These are phyloP conservation scores for Microvelia longipes DNA, from an alignment of 1,140 invertebrate species.

Conservation along the genomic window DNA sequence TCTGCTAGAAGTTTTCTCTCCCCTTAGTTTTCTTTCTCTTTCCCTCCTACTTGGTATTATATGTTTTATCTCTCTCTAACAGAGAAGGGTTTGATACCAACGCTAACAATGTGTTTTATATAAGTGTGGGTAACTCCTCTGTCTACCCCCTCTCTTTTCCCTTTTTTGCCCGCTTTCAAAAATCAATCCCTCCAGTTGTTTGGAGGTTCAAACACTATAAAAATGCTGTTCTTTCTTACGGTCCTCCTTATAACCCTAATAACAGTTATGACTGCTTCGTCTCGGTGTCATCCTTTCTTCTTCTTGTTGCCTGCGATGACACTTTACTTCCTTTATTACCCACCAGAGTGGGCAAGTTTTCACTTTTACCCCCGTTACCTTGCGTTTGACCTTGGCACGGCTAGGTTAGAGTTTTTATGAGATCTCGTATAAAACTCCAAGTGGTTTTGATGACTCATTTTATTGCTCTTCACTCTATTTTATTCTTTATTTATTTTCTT, in stretches of 20 bases:
- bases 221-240: not conserved
- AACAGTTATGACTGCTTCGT: not conserved
- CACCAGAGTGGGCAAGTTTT: too few species aligned
- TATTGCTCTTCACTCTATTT: too few species aligned
- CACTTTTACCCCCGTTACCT: too few species aligned
- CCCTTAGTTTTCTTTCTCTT: not conserved
- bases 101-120: not conserved
- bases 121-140: not conserved
- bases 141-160: not conserved
- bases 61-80: not conserved
- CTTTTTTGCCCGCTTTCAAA: not conserved
- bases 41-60: not conserved
- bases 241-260: not conserved
- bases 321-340: not conserved
- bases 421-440: too few species aligned
- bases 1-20: not conserved
- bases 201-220: not conserved
- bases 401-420: too few species aligned
- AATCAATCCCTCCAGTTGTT: not conserved
- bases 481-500: too few species aligned
- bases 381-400: too few species aligned
- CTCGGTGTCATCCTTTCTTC: too few species aligned
- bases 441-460: too few species aligned
- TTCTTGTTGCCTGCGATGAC: not conserved
- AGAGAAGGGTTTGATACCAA: too few species aligned